phyloP scores from a whole-genome alignment of 1,140 invertebrate genomes.

The Drosophila saltans region DNA sequence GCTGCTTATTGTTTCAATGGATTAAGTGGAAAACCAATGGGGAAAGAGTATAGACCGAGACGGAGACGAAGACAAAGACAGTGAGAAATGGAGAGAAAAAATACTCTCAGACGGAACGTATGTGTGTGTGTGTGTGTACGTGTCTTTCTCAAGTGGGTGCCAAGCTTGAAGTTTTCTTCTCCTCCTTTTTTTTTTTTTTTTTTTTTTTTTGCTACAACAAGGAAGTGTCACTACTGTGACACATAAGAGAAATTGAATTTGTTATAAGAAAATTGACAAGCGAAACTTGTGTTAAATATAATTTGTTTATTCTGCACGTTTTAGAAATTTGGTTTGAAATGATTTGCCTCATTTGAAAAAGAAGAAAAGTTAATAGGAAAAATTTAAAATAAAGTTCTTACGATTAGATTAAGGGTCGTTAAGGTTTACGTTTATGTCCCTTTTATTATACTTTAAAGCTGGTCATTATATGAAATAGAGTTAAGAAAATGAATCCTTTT shows the following conservation, averaged over 20 bases:
- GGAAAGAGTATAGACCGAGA: constrained; percentile 13
- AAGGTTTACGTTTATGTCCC: too few relatives aligned
- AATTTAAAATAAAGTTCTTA: background rate
- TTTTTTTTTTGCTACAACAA: background rate
- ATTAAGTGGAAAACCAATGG: constrained; percentile 42
- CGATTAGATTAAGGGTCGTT: too few relatives aligned
- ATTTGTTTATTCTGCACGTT: constrained; percentile 23
- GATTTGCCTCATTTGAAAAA: constrained; percentile 4
- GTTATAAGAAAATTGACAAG: constrained; percentile 44
- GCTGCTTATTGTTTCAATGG: constrained; percentile 65
- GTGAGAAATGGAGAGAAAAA: constrained; percentile 30
- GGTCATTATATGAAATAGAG: background rate
- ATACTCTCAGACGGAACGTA: constrained; percentile 23
- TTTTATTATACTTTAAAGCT: background rate
- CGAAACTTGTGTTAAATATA: constrained; percentile 50
- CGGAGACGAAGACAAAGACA: constrained; percentile 6
- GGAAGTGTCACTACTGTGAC: constrained; percentile 37
- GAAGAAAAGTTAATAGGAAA: background rate
- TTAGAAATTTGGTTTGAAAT: constrained; percentile 15
- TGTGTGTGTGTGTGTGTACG: constrained; percentile 12
- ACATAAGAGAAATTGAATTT: constrained; percentile 52
- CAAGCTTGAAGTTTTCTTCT: constrained; percentile 49
- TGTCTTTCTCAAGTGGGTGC: constrained; percentile 54
- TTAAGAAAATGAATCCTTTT: too few relatives aligned
- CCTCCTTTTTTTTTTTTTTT: background rate